These are phyloP conservation scores for Cherax destructor DNA, from an alignment of 1,140 invertebrate genomes.

Conservation along the genomic window DNA sequence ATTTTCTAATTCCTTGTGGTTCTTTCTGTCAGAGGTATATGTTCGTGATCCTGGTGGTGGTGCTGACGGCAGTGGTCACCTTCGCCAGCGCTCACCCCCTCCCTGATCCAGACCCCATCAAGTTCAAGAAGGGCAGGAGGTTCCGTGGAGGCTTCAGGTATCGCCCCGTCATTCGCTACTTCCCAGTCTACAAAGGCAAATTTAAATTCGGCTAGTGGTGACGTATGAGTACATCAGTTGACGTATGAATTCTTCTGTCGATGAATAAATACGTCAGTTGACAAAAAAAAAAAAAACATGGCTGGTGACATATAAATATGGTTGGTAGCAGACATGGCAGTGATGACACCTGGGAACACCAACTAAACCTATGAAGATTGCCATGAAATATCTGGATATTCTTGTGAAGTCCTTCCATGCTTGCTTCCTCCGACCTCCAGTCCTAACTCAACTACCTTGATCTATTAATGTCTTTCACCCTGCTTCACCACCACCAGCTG, in stretches of 20 bases:
- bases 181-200: not conserved
- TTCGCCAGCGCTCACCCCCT: not conserved
- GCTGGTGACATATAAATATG: too few species aligned
- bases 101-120: not conserved
- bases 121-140: not conserved
- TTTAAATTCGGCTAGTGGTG: not conserved
- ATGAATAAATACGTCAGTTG: too few species aligned
- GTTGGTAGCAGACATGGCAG: too few species aligned
- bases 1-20: not conserved
- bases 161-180: not conserved
- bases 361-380: not conserved
- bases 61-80: slow-evolving; percentile 1
- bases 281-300: too few species aligned
- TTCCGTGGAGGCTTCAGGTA: not conserved
- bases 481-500: too few species aligned
- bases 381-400: not conserved
- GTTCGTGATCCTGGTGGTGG: not conserved
- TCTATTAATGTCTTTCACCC: too few species aligned
- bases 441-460: too few species aligned
- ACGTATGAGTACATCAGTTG: too few species aligned
- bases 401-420: not conserved
- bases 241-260: too few species aligned
- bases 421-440: too few species aligned
- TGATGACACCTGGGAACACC: too few species aligned
- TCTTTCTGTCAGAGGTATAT: not conserved